Evolutionary conservation across 2,888 invertebrate species (phyloP), one percentile per base, ranked within the genome.

Genomic region (Drosophila formosana): DNA sequence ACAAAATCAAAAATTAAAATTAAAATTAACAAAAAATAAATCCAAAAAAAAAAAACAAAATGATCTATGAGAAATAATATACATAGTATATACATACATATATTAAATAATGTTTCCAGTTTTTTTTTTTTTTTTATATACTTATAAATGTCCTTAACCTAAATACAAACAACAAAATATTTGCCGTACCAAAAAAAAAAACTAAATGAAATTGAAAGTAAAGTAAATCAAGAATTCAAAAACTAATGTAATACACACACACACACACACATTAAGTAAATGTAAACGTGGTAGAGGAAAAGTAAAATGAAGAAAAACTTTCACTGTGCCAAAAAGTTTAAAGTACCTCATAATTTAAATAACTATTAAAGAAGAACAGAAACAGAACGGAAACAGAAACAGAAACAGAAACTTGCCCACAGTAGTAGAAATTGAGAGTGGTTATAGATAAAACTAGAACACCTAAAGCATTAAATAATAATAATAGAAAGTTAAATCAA

Each of bases 241-340:
- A 72, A 67, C 49, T 61, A 71, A 51, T 46, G 66, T 63, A 57
- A 60, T 13, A 60, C 47, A 71, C 60, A 43, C 18, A 53, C 23
- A 43, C 7, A 41, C 4, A 41, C 26, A 55, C 53, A 43, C 43
- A 43, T 55, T 30, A 43, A 47, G 60, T 61, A 58, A 78, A 74
- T 41, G 39, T 41, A 41, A 41, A 18, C 13, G 66, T 68, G 93
- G 93, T 92, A 91, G 92, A 91, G 92, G 92, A 89, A 93, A 93
- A 92, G 72, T 72, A 63, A 51, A 53, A 91, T 34, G 92, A 91
- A 93, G 92, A 88, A 93, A 93, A 93, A 94, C 94, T 94, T 94
- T 95, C 94, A 95, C 95, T 95, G 95, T 95, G 95, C 95, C 95
- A 95, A 95, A 92, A 95, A 86, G 86, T 95, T 94, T 91, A 94